These are phyloP conservation scores for Spea bombifrons DNA, from an alignment of 2,113 vertebrate genomes.

Conservation along the genomic window DNA sequence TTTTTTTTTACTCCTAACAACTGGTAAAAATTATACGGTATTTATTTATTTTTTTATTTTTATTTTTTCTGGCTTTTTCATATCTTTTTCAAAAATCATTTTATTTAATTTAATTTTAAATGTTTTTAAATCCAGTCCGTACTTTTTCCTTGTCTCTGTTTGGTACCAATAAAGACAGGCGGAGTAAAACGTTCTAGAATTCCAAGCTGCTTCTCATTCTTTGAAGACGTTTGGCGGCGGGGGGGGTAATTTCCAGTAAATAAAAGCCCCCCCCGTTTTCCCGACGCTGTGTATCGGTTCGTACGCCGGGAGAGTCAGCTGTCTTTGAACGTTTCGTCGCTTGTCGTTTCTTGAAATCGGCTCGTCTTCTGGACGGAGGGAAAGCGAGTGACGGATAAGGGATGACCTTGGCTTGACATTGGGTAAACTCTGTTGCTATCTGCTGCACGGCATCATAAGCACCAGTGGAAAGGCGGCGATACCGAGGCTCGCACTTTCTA, in stretches of 20 bases:
- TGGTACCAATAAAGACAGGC: not conserved
- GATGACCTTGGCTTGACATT: not conserved
- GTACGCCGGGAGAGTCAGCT: not conserved
- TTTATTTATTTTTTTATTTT: not conserved
- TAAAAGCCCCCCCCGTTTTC: not conserved
- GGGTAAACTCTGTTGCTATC: not conserved
- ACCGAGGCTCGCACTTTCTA: slow-evolving; percentile 12
- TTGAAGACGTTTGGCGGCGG: not conserved
- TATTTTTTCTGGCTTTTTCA: too few species aligned
- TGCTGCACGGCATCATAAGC: not conserved
- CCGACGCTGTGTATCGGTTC: not conserved
- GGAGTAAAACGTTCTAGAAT: slow-evolving; percentile 4
- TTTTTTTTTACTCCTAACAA: not conserved
- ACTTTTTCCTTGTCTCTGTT: not conserved
- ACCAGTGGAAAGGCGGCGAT: slow-evolving; percentile 50
- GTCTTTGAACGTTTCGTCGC: not conserved
- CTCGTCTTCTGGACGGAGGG: not conserved
- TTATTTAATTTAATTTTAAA: too few species aligned
- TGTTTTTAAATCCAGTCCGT: not conserved
- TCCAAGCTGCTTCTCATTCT: not conserved
- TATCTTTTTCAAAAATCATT: too few species aligned
- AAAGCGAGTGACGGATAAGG: not conserved
- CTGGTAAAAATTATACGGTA: slow-evolving; percentile 32
- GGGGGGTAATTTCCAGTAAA: slow-evolving; percentile 22
- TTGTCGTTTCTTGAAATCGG: not conserved